Base-by-base conservation (phyloP, 2,888 invertebrate genomes). In the Lycaena phlaeas region DNA sequence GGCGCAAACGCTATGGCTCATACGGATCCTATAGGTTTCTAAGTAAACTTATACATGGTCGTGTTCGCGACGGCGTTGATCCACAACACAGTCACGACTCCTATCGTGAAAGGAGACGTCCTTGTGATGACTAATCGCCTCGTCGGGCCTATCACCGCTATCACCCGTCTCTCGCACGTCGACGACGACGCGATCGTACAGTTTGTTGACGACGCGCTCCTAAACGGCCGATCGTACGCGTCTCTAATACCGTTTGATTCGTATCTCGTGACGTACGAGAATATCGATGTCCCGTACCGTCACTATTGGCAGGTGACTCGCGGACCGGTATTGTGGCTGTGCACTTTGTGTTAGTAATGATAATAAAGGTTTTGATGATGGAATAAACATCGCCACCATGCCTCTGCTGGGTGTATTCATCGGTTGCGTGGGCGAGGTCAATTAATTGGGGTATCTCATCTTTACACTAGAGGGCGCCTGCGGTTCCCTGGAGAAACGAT, bases 131-230 rank as follows among this genome's bases (percentile, higher is more conserved):
- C 29, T 4, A 30, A 12, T 3, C 29, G 29, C 29, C 14, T 30
- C 9, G 29, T 30, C 14, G 29, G 11, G 14, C 9, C 29, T 6
- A 14, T 30, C 6, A 14, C 29, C 7, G 12, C 29, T 6, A 14
- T 30, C 6, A 14, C 29, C 7, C 29, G 29, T 30, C 29, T 30
- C 14, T 4, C 29, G n/a, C 15, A 10, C 18, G 31, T 31, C 10
- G 31, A 17, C 31, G 14, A 31, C 31, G 18, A 31, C 31, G 29
- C 22, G 28, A 36, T 41, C 28, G 26, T 41, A 25, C 38, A 42
- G 15, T 26, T 26, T 26, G 26, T 26, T 9, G 26, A 26, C 26
- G 26, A 26, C 26, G 26, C 26, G 26, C 26, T 26, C 2, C 4
- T 26, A 9, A 26, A 26, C 26, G 9, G 9, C n/a, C 26, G 26